A percentile compares a stretch with the other conserved stretches of the same genome.
phyloP scores from a whole-genome alignment of 1,140 invertebrate genomes.

The Drosophila nebulosa region DNA sequence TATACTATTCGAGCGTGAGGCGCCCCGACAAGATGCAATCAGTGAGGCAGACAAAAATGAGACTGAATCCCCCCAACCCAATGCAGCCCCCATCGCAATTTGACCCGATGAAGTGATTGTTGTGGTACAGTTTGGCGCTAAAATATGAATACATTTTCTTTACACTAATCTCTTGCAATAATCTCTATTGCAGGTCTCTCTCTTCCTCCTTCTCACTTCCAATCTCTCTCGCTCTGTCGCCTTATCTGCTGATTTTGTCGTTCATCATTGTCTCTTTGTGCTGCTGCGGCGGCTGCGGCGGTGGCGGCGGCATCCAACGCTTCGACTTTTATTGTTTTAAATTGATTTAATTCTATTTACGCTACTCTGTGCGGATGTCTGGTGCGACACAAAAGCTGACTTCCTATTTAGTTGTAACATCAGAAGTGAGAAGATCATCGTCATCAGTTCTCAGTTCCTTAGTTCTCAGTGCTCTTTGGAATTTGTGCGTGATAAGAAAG shows the following conservation, averaged over 20 bases:
- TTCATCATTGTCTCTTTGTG: constrained; percentile 64
- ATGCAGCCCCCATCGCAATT: neutral
- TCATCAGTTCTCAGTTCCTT: too few species aligned
- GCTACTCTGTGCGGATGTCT: constrained; percentile 52
- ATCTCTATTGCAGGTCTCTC: constrained; percentile 31
- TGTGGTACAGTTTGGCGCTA: constrained; percentile 21
- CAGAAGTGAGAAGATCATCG: constrained; percentile 32
- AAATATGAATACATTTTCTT: constrained; percentile 18
- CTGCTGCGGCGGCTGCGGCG: too few species aligned
- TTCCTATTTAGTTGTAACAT: constrained; percentile 59
- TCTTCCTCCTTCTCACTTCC: too few species aligned
- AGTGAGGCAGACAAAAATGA: neutral
- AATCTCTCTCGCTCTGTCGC: constrained; percentile 15
- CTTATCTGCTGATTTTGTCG: constrained; percentile 37
- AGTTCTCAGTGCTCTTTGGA: constrained; percentile 34
- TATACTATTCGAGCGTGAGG: constrained; percentile 88
- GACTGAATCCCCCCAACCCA: neutral
- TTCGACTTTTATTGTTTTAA: constrained; percentile 71
- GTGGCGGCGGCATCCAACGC: too few species aligned
- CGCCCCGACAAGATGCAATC: constrained; percentile 21
- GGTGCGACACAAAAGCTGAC: constrained; percentile 43
- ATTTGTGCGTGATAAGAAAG: constrained; percentile 35
- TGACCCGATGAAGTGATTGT: constrained; percentile 15
- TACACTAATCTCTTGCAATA: constrained; percentile 7
- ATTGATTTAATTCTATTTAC: constrained; percentile 78